Percentiles rank a stretch among this genome's conserved stretches.
phyloP scores from a whole-genome alignment of 2,888 invertebrate species.

The Myopa testacea region DNA sequence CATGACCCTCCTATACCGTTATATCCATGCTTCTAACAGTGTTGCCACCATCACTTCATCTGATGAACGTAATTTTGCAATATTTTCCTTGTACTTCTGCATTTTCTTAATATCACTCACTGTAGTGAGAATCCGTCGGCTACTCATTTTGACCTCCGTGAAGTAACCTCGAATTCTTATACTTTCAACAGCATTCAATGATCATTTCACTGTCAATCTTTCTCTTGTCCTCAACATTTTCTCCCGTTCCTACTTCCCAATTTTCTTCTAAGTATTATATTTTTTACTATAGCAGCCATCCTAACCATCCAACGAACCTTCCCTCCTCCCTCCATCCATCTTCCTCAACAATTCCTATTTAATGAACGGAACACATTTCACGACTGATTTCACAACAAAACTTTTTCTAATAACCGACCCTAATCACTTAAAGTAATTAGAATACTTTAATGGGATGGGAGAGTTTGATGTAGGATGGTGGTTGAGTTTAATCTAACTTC shows the following conservation, averaged over 20 bases:
- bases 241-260: too few species aligned
- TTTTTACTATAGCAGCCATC: too few species aligned
- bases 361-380: conserved; percentile 40
- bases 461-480: neutral
- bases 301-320: too few species aligned
- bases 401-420: conserved; percentile 49
- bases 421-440: conserved; percentile 52
- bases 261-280: too few species aligned
- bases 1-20: too few species aligned
- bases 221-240: too few species aligned
- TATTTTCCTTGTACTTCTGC: neutral
- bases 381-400: conserved; percentile 46
- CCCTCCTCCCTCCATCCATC: too few species aligned
- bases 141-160: too few species aligned
- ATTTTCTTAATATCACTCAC: neutral
- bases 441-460: conserved; percentile 36
- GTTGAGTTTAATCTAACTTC: neutral
- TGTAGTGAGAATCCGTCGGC: too few species aligned
- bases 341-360: neutral
- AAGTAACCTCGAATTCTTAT: too few species aligned
- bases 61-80: neutral
- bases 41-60: neutral
- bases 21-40: neutral
- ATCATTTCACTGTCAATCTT: too few species aligned
- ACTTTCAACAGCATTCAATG: too few species aligned